Evolutionary conservation across 2,797 vertebrate genomes (phyloP).

Genomic region (Lophius americanus): DNA sequence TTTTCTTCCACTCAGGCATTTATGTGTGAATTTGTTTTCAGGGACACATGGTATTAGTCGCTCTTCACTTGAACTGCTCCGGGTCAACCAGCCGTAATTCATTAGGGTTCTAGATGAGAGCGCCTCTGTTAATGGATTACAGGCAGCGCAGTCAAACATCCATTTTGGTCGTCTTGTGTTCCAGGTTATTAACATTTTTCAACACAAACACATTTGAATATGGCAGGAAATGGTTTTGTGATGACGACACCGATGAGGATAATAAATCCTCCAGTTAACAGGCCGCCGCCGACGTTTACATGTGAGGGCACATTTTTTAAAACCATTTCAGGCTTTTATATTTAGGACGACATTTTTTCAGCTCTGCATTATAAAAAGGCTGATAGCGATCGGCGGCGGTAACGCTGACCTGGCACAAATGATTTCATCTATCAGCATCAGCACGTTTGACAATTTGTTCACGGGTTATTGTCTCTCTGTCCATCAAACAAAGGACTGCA

Average conservation of each 20-base stretch:
- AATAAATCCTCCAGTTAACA: slow-evolving; percentile 50
- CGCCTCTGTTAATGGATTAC: slow-evolving; percentile 33
- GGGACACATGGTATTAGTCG: slow-evolving; percentile 15
- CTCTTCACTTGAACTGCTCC: slow-evolving; percentile 28
- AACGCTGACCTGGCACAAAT: slow-evolving; percentile 63
- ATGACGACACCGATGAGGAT: slow-evolving; percentile 60
- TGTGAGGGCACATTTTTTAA: slow-evolving; percentile 16
- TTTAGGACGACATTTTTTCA: slow-evolving; percentile 28
- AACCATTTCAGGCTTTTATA: slow-evolving; percentile 40
- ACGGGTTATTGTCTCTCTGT: slow-evolving; percentile 65
- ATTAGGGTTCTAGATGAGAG: slow-evolving; percentile 16
- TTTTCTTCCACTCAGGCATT: not conserved
- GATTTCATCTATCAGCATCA: slow-evolving; percentile 42
- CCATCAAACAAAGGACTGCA: slow-evolving; percentile 64
- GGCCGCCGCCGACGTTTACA: slow-evolving; percentile 51
- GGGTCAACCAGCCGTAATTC: slow-evolving; percentile 21
- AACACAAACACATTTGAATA: slow-evolving; percentile 44
- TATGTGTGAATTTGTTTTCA: not conserved
- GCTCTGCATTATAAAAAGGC: slow-evolving; percentile 16
- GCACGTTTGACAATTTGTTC: slow-evolving; percentile 60
- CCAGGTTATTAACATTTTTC: slow-evolving; percentile 33
- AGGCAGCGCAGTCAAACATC: slow-evolving; percentile 26
- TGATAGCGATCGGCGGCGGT: slow-evolving; percentile 30
- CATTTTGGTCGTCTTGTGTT: slow-evolving; percentile 35
- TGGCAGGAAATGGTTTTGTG: slow-evolving; percentile 42